phyloP scores from a whole-genome alignment of 2,113 vertebrate species.

The Procavia capensis region DNA sequence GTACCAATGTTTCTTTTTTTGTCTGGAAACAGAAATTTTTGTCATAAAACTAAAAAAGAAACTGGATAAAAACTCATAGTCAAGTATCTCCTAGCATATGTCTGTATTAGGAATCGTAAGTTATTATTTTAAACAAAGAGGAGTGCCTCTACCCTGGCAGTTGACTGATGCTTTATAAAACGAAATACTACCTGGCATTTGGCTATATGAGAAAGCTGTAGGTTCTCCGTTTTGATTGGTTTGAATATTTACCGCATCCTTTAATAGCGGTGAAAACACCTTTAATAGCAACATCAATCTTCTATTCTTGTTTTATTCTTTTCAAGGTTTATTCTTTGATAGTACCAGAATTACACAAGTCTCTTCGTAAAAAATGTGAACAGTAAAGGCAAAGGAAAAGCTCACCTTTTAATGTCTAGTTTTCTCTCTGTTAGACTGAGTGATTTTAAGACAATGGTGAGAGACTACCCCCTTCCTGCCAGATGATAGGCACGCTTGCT shows the following conservation, averaged over 20 bases:
- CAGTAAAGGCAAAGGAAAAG: not conserved
- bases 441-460: not conserved
- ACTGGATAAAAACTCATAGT: conserved; percentile 52
- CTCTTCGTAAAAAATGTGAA: not conserved
- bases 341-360: not conserved
- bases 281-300: not conserved
- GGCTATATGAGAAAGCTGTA: not conserved
- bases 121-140: conserved; percentile 71
- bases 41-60: conserved; percentile 58
- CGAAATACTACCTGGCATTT: not conserved
- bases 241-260: not conserved
- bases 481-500: not conserved
- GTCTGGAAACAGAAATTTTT: conserved; percentile 62
- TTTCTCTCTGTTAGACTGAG: not conserved
- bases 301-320: not conserved
- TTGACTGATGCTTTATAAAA: conserved; percentile 40
- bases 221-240: conserved; percentile 25
- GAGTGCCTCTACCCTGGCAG: not conserved
- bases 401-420: not conserved
- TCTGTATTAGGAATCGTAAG: not conserved
- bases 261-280: not conserved
- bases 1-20: conserved; percentile 10
- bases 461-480: not conserved
- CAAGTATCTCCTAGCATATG: not conserved
- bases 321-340: conserved; percentile 36